Evolutionary conservation across 2,113 vertebrate species (phyloP).

Genomic region (Antechinus stuartii): DNA sequence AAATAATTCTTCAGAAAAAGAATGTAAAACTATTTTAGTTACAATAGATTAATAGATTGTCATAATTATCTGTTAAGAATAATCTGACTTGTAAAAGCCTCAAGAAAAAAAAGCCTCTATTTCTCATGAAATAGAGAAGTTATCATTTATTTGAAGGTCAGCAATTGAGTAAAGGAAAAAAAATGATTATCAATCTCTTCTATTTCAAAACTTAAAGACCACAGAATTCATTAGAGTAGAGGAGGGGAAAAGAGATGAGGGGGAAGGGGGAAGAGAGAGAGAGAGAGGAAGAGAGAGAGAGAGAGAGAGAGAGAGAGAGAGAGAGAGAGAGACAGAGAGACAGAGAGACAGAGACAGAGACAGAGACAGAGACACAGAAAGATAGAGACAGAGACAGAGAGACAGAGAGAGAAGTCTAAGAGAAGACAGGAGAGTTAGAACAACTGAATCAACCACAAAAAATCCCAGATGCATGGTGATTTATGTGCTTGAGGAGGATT

Average conservation of each 20-base stretch:
- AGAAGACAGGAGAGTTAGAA: not conserved
- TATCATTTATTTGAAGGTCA: conserved; percentile 52
- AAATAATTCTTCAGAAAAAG: conserved; percentile 13
- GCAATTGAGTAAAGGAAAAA: conserved; percentile 58
- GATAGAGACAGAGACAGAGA: not conserved
- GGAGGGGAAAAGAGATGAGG: conserved; percentile 41
- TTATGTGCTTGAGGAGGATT: conserved; percentile 58
- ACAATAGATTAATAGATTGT: not conserved
- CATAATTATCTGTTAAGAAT: conserved; percentile 68
- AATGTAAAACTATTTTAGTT: conserved; percentile 46
- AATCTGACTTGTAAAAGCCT: conserved; percentile 66
- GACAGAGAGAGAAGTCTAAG: not conserved
- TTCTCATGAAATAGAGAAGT: conserved; percentile 68
- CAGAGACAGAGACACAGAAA: conserved; percentile 7
- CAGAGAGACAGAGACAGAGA: not conserved
- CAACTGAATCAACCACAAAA: not conserved
- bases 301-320: not conserved
- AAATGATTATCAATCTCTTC: not conserved
- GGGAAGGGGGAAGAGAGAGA: conserved; percentile 43
- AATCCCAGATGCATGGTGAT: conserved; percentile 32
- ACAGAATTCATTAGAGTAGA: conserved; percentile 31
- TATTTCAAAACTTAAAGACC: conserved; percentile 68
- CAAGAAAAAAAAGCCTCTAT: no score
- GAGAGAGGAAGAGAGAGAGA: not conserved
- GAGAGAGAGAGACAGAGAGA: conserved; percentile 13